Conservation (phyloP, 2,113 vertebrate genomes). For the Mirounga angustirostris region DNA sequence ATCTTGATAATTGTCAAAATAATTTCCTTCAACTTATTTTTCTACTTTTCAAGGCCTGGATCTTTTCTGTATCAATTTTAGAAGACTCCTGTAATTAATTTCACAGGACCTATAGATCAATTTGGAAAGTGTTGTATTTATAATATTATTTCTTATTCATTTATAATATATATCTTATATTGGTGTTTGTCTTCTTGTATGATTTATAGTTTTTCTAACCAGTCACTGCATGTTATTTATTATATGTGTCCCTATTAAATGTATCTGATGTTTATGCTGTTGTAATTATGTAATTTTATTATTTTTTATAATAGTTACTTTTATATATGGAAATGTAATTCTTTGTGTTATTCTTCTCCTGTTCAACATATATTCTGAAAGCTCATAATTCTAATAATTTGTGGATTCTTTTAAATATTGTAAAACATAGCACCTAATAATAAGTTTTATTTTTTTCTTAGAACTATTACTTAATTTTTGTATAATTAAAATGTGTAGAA, state of each 20-base stretch:
- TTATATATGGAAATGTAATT: not conserved
- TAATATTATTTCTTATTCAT: not conserved
- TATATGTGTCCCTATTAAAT: not conserved
- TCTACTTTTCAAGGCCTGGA: not conserved
- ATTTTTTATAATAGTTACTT: not conserved
- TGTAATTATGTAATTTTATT: not conserved
- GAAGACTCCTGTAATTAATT: not conserved
- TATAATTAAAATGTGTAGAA: not conserved
- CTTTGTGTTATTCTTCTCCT: not conserved
- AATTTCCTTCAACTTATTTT: not conserved
- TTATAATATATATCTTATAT: not conserved
- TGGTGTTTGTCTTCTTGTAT: not conserved
- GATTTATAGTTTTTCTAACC: not conserved
- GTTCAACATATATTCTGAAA: not conserved
- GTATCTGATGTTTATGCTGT: not conserved
- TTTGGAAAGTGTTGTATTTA: not conserved
- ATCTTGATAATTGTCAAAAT: not conserved
- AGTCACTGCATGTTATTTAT: not conserved
- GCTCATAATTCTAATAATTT: not conserved
- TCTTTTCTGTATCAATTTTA: not conserved
- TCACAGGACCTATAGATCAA: not conserved
- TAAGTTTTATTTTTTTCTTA: not conserved
- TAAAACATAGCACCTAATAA: not conserved
- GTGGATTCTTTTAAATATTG: not conserved
- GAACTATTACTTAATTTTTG: not conserved